Evolutionary conservation across 2,797 vertebrate species (phyloP).

Genomic region (Parauchenoglanis punctatus): DNA sequence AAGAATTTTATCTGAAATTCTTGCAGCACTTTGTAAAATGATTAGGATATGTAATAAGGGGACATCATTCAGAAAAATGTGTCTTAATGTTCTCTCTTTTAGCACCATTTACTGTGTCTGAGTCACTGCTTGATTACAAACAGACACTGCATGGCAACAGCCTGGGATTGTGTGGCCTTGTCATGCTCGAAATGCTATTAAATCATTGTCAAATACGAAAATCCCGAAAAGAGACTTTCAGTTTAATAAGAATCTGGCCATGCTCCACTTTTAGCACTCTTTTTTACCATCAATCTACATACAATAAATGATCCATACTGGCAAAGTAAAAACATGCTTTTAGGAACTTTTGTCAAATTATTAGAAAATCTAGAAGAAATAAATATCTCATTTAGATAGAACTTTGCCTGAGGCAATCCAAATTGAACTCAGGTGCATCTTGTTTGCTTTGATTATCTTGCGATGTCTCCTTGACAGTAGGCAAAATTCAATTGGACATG

Average conservation of each 20-base stretch:
- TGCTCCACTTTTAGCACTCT: conserved; percentile 1
- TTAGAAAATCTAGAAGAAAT: not conserved
- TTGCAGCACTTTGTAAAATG: conserved; percentile 41
- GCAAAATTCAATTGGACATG: not conserved
- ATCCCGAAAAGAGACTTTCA: conserved; percentile 23
- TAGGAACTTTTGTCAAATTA: not conserved
- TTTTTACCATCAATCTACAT: not conserved
- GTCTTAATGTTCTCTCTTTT: conserved; percentile 52
- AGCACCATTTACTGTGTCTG: conserved; percentile 34
- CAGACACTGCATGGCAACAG: conserved; percentile 42
- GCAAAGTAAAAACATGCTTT: not conserved
- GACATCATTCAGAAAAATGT: conserved; percentile 40
- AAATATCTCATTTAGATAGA: not conserved
- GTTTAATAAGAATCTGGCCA: conserved; percentile 12
- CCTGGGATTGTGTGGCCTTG: conserved; percentile 26
- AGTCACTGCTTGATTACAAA: conserved; percentile 32
- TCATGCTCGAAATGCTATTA: conserved; percentile 33
- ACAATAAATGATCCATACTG: not conserved
- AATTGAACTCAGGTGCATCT: not conserved
- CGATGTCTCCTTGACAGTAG: not conserved
- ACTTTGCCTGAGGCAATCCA: not conserved
- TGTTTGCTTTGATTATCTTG: not conserved
- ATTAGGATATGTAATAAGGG: conserved; percentile 27
- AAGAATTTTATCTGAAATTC: conserved; percentile 52
- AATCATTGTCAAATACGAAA: conserved; percentile 5